Percentiles rank a stretch among this genome's conserved stretches.
These are phyloP conservation scores for Xenus cinereus DNA, from an alignment of 2,113 vertebrate species.

Conservation along the genomic window DNA sequence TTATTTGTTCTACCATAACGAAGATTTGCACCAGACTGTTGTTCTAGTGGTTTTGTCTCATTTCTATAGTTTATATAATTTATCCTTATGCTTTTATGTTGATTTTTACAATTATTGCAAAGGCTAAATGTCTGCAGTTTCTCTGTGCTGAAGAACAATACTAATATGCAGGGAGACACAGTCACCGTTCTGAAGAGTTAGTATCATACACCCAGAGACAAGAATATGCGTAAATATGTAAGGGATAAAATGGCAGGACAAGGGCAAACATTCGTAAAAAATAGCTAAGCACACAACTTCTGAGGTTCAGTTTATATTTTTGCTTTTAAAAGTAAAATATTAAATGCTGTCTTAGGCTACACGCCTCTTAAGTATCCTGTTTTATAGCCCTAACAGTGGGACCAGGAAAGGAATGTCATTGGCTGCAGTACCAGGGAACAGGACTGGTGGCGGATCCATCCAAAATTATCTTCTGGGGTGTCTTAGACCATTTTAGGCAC, in stretches of 20 bases:
- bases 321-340: neutral
- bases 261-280: neutral
- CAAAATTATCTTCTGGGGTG: neutral
- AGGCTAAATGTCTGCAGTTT: neutral
- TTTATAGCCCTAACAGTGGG: neutral
- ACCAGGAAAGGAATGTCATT: neutral
- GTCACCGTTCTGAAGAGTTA: neutral
- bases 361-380: neutral
- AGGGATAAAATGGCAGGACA: neutral
- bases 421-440: neutral
- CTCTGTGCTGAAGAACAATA: neutral
- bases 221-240: rapidly evolving
- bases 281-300: neutral
- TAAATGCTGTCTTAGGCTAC: neutral
- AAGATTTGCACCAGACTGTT: neutral
- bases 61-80: neutral
- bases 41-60: neutral
- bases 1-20: neutral
- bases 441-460: neutral
- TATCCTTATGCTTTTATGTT: neutral
- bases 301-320: neutral
- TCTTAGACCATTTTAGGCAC: neutral
- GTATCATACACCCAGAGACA: neutral
- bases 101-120: neutral
- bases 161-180: neutral